Percentiles rank a stretch among this genome's conserved stretches.
Evolutionary conservation across 2,797 vertebrate species (phyloP).

Genomic region (Chelidonichthys spinosus): DNA sequence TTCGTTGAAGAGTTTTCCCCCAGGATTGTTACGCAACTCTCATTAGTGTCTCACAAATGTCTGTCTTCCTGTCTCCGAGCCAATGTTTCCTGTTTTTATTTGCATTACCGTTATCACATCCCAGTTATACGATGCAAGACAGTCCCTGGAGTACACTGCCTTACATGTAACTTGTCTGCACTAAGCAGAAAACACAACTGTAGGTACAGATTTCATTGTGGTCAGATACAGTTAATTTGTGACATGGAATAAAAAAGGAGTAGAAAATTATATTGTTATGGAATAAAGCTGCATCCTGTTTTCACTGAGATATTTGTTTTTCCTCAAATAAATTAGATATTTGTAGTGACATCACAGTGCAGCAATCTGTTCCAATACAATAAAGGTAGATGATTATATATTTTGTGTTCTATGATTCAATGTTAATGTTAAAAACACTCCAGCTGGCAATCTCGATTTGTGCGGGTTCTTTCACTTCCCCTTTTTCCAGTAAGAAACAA

Average conservation of each 20-base stretch:
- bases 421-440: neutral
- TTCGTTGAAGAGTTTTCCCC: neutral
- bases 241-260: neutral
- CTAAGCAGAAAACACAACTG: neutral
- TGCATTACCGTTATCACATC: constrained; percentile 23
- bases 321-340: neutral
- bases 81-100: constrained; percentile 19
- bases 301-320: neutral
- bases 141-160: neutral
- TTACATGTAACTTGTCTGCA: neutral
- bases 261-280: neutral
- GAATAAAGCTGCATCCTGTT: neutral
- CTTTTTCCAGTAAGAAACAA: neutral
- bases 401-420: neutral
- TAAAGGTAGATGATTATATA: neutral
- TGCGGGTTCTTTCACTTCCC: neutral
- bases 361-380: neutral
- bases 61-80: constrained; percentile 12
- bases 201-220: neutral
- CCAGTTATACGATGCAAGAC: neutral
- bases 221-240: neutral
- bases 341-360: neutral
- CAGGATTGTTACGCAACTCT: neutral
- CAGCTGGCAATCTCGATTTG: neutral
- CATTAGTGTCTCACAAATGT: constrained; percentile 12